Evolutionary conservation across 2,113 vertebrate genomes (phyloP), one percentile per base, ranked within the genome.

Genomic region (Cyphomyrus plagiostoma): DNA sequence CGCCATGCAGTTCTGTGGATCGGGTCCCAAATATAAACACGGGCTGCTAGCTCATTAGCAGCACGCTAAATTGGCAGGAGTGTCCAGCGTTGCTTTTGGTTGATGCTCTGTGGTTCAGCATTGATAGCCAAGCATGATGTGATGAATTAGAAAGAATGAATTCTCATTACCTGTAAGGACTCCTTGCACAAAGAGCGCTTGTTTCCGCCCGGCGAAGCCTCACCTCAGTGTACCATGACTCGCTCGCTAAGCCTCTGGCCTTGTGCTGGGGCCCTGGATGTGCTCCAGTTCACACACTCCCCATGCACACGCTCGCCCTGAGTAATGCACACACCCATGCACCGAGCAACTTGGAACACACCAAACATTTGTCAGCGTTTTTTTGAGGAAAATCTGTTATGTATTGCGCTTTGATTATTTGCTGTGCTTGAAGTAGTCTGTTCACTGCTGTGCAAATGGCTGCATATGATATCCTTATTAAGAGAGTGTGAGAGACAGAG

Each of bases 111-210:
- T 82, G 87, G 83, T 92, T 87, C 85, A 88, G 26, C 82, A 89
- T 89, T 90, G 91, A 93, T 91, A 93, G 90, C 66, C 21, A 90
- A 62, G 52, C 89, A 88, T 90, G 92, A 93, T 92, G 88, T 48
- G 66, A n/a, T 30, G 82, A 92, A 93, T 93, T 92, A 90, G 80
- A 86, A 77, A 77, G 87, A 39, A 93, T 94, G 93, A 92, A 89
- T 91, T 89, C 86, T 91, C 90, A 91, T 93, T 94, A 93, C 91
- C 88, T 90, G 90, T 35, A 89, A 92, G 90, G 86, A 91, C 91
- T 90, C 83, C 89, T 89, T 48, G 21, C 82, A 86, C 91, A 93
- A 92, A 35, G 48, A 66, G 86, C 77, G 48, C 87, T 93, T 93
- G 92, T 95, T 94, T 92, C 85, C 56, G 90, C 42, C 87, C 86